Conservation (phyloP, 2,797 vertebrate genomes). For the Coregonus ussuriensis region DNA sequence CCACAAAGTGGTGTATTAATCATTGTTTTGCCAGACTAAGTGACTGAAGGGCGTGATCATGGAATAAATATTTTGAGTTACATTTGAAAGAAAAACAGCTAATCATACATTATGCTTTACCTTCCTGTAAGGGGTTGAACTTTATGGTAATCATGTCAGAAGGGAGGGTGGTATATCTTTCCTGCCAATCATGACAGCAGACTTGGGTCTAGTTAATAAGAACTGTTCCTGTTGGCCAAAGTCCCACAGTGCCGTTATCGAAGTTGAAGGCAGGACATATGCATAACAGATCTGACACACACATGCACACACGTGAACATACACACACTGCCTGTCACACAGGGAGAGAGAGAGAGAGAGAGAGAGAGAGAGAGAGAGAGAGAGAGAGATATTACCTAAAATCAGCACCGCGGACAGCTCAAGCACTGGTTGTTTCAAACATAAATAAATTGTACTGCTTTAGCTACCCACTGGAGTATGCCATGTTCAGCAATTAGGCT, state of each 20-base stretch:
- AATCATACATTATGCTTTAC: neutral
- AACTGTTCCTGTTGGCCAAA: slow-evolving; percentile 7
- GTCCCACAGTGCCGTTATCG: neutral
- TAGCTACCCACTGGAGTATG: too few species aligned
- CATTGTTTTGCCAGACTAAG: slow-evolving; percentile 63
- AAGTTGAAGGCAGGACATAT: slow-evolving; percentile 20
- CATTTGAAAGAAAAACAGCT: slow-evolving; percentile 47
- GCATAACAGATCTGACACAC: too few species aligned
- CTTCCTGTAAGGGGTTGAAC: neutral
- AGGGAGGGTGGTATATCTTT: neutral
- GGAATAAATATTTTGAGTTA: slow-evolving; percentile 51
- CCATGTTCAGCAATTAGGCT: too few species aligned
- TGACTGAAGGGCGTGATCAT: slow-evolving; percentile 61
- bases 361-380: neutral
- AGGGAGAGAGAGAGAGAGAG: too few species aligned
- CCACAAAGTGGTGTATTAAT: slow-evolving; percentile 68
- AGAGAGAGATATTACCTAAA: neutral
- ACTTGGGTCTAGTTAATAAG: neutral
- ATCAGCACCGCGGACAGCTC: neutral
- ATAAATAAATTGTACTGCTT: too few species aligned
- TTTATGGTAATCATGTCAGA: neutral
- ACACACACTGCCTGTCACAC: neutral
- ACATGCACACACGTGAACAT: too few species aligned
- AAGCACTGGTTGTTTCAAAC: neutral
- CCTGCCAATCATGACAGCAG: neutral